A percentile compares a stretch with the other conserved stretches of the same genome.
Conservation (phyloP, 1,140 invertebrate genomes). For the Cherax destructor region DNA sequence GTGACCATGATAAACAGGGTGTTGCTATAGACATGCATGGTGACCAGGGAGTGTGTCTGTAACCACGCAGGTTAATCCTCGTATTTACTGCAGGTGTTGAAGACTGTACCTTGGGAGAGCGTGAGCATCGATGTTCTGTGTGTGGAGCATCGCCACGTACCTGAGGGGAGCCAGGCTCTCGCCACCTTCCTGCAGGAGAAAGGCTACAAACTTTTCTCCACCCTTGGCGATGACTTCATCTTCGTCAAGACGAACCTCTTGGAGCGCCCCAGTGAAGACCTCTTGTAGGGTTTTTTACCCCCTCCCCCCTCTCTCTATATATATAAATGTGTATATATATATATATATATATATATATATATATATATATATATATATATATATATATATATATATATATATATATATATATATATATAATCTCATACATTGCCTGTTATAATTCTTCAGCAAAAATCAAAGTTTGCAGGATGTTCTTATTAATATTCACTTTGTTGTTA, state of each 20-base stretch:
- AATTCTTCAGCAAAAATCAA: too few species aligned
- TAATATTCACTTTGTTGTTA: too few species aligned
- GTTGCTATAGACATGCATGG: neutral
- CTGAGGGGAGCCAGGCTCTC: slow-evolving; percentile 49
- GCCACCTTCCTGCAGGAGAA: slow-evolving; percentile 43
- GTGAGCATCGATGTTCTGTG: slow-evolving; percentile 68
- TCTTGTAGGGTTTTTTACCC: neutral
- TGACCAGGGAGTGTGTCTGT: neutral
- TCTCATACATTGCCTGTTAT: too few species aligned
- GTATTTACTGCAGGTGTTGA: slow-evolving; percentile 54
- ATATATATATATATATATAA: too few species aligned
- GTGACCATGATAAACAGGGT: neutral
- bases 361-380: too few species aligned
- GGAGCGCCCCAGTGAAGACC: neutral
- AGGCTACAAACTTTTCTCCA: slow-evolving; percentile 41
- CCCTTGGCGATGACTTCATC: slow-evolving; percentile 67
- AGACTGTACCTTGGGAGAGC: slow-evolving; percentile 71
- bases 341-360: too few species aligned
- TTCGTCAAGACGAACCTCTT: slow-evolving; percentile 49
- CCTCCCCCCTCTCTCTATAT: too few species aligned
- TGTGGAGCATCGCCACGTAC: slow-evolving; percentile 67
- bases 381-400: too few species aligned
- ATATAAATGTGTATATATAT: too few species aligned
- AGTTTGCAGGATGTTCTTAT: too few species aligned
- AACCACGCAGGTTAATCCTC: too few species aligned